Conservation (phyloP, 2,888 invertebrate genomes). For the Drosophila putrida region DNA sequence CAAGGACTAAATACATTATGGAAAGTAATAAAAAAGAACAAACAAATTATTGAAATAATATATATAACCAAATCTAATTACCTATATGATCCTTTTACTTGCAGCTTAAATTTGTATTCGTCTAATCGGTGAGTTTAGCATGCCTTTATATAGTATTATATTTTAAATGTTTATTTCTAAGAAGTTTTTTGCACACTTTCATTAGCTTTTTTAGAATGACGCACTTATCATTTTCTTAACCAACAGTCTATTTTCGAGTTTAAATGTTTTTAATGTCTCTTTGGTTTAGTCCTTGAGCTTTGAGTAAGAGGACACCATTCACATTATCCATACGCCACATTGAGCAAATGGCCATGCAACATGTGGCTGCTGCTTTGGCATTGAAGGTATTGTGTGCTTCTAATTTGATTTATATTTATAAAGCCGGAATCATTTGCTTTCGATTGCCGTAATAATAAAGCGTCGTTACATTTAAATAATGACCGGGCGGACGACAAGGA, state of each 20-base stretch:
- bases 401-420: constrained; percentile 82
- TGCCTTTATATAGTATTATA: not conserved
- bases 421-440: constrained; percentile 81
- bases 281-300: constrained; percentile 45
- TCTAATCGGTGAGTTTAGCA: constrained; percentile 46
- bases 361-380: constrained; percentile 58
- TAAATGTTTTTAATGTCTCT: constrained; percentile 48
- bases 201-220: constrained; percentile 11
- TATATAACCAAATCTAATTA: no score
- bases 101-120: not conserved
- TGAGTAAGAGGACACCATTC: constrained; percentile 25
- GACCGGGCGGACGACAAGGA: constrained; percentile 58
- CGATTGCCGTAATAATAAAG: constrained; percentile 80
- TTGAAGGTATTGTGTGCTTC: constrained; percentile 45
- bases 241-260: constrained; percentile 2
- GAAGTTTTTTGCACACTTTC: constrained; percentile 1
- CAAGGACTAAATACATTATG: no score
- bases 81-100: no score
- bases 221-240: constrained; percentile 14
- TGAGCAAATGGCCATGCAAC: constrained; percentile 75
- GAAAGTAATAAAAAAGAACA: no score
- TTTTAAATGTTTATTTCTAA: not conserved
- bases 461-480: constrained; percentile 82
- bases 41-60: no score
- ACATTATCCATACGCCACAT: constrained; percentile 57